Evolutionary conservation across 2,797 vertebrate genomes (phyloP).

Genomic region (Australoheros facetus): DNA sequence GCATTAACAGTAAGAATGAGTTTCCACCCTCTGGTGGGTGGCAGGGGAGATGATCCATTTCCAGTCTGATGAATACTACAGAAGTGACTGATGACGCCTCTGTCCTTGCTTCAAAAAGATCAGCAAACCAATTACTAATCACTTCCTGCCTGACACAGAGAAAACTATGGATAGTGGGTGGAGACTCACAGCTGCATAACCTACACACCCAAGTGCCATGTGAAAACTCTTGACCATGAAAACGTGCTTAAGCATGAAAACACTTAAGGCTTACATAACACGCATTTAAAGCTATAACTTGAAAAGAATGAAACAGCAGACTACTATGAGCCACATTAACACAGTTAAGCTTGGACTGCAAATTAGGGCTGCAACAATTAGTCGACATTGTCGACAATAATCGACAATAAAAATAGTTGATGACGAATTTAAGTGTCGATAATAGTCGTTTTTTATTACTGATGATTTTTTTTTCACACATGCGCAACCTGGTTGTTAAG

Average conservation of each 20-base stretch:
- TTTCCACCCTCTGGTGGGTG: slow-evolving; percentile 59
- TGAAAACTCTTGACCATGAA: slow-evolving; percentile 4
- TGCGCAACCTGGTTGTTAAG: no score
- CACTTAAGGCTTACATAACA: not conserved
- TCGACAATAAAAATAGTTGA: no score
- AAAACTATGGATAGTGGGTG: slow-evolving; percentile 27
- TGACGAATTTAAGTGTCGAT: no score
- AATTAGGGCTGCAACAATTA: not conserved
- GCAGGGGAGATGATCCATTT: slow-evolving; percentile 50
- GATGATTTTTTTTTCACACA: no score
- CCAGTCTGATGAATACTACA: slow-evolving; percentile 47
- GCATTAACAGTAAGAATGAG: slow-evolving; percentile 29
- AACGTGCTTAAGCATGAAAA: not conserved
- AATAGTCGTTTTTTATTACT: no score
- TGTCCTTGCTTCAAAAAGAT: slow-evolving; percentile 51
- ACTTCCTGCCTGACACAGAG: slow-evolving; percentile 48
- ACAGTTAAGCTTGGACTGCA: not conserved
- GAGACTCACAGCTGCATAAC: slow-evolving; percentile 17
- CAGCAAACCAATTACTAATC: slow-evolving; percentile 48
- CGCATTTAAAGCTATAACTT: not conserved
- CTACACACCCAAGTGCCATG: not conserved
- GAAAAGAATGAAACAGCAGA: not conserved
- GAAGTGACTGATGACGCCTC: slow-evolving; percentile 45
- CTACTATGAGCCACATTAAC: not conserved
- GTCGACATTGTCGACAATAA: no score